phyloP scores from a whole-genome alignment of 2,113 vertebrate species.

The Colistium nudipinnis region DNA sequence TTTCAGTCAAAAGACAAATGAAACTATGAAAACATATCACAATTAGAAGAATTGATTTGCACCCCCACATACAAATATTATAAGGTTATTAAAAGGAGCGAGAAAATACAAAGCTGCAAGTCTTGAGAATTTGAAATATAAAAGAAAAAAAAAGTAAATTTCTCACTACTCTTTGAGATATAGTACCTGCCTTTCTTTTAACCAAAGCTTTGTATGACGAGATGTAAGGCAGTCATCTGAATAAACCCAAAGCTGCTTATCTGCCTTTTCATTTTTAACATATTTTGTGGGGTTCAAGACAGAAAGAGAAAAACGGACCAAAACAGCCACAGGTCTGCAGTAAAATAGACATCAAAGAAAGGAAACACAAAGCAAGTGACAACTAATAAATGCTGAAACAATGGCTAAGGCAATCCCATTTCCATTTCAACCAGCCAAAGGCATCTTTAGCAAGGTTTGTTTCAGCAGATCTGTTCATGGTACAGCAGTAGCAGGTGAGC shows the following conservation, averaged over 20 bases:
- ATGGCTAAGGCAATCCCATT: slow-evolving; percentile 23
- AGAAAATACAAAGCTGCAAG: neutral
- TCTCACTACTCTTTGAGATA: neutral
- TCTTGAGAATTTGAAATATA: neutral
- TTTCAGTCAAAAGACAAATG: neutral
- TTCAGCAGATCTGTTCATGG: slow-evolving; percentile 34
- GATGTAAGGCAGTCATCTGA: neutral
- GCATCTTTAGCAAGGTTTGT: slow-evolving; percentile 14
- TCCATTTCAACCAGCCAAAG: slow-evolving; percentile 45
- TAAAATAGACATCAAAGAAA: slow-evolving; percentile 47
- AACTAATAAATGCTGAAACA: slow-evolving; percentile 34
- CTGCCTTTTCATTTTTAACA: neutral
- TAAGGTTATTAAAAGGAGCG: neutral
- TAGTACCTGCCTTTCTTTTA: neutral
- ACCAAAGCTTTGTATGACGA: neutral
- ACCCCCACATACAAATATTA: neutral
- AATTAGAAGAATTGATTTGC: too few species aligned
- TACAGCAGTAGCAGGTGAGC: slow-evolving; percentile 21
- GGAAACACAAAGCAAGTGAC: slow-evolving; percentile 27
- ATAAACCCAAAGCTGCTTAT: neutral
- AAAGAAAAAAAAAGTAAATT: neutral
- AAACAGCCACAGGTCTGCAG: neutral
- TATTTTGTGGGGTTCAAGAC: neutral
- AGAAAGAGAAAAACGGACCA: neutral
- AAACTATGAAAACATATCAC: neutral